Conservation (phyloP, 2,888 invertebrate species). For the Nemurella pictetii region DNA sequence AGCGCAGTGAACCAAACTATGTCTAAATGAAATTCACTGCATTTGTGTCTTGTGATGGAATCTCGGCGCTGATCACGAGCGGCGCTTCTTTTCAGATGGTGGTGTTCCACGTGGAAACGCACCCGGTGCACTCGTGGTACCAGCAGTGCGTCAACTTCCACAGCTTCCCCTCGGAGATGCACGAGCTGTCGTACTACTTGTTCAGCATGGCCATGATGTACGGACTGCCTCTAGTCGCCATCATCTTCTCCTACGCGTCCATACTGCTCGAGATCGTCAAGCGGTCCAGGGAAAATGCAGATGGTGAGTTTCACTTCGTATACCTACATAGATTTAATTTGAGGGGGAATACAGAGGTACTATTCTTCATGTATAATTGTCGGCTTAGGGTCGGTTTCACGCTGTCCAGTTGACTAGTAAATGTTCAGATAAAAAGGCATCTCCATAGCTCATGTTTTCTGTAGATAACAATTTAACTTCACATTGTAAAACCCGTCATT, state of each 20-base stretch:
- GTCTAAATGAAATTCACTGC: not conserved
- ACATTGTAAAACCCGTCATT: no score
- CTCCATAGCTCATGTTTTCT: no score
- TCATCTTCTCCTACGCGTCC: slow-evolving; percentile 85
- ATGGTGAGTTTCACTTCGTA: slow-evolving; percentile 55
- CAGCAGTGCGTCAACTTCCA: slow-evolving; percentile 90
- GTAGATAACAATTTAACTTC: no score
- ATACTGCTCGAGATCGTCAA: slow-evolving; percentile 84
- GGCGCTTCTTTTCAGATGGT: slow-evolving; percentile 61
- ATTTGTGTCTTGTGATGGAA: not conserved
- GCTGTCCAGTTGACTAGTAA: no score
- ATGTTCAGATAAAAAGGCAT: no score
- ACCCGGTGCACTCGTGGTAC: slow-evolving; percentile 83
- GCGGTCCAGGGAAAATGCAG: slow-evolving; percentile 65
- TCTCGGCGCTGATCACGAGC: not conserved
- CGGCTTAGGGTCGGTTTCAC: no score
- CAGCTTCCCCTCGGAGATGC: slow-evolving; percentile 68
- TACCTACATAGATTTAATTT: no score
- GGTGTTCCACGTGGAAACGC: slow-evolving; percentile 83
- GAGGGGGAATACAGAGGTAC: no score
- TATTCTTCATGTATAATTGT: no score
- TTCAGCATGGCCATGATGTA: slow-evolving; percentile 88
- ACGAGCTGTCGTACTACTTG: slow-evolving; percentile 79
- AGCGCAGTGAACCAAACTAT: no score
- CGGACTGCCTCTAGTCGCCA: slow-evolving; percentile 78